phyloP scores from a whole-genome alignment of 2,888 invertebrate genomes.

The Ferdinandea cuprea region DNA sequence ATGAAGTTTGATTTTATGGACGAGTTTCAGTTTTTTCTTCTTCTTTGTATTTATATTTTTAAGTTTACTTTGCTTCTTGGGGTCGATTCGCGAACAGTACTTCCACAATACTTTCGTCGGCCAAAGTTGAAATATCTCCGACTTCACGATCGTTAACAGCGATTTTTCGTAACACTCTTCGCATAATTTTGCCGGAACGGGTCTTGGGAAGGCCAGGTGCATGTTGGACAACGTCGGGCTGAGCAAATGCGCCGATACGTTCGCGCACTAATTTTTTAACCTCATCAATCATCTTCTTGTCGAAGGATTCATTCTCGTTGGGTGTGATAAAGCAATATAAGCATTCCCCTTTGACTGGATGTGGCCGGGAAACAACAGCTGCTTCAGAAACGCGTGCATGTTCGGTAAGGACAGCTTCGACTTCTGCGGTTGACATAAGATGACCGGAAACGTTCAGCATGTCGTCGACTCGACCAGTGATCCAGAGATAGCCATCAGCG shows the following conservation, averaged over 20 bases:
- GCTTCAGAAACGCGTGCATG: conserved; percentile 94
- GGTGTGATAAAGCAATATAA: conserved; percentile 98
- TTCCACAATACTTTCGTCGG: conserved; percentile 95
- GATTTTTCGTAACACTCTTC: conserved; percentile 96
- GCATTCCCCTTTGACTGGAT: conserved; percentile 97
- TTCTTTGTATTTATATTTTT: not conserved
- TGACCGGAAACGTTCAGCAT: conserved; percentile 99
- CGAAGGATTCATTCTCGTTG: conserved; percentile 89
- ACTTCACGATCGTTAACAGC: conserved; percentile 94
- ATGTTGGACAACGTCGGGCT: conserved; percentile 96
- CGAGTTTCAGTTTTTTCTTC: not conserved
- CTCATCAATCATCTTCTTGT: conserved; percentile 87
- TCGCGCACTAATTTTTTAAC: conserved; percentile 92
- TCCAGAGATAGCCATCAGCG: conserved; percentile 97
- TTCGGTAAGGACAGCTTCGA: conserved; percentile 91
- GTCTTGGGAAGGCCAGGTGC: conserved; percentile 98
- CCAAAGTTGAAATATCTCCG: conserved; percentile 96
- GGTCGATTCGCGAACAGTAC: conserved; percentile 90
- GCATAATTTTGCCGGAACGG: conserved; percentile 98
- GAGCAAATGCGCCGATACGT: conserved; percentile 97
- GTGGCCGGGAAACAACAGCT: conserved; percentile 97
- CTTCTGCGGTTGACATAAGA: conserved; percentile 98
- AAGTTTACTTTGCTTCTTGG: conserved; percentile 80
- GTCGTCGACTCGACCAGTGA: conserved; percentile 98
- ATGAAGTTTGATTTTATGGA: conserved; percentile 4